A percentile compares a stretch with the other conserved stretches of the same genome.
Evolutionary conservation across 2,888 invertebrate genomes (phyloP).

Genomic region (Ormyrus thymus): DNA sequence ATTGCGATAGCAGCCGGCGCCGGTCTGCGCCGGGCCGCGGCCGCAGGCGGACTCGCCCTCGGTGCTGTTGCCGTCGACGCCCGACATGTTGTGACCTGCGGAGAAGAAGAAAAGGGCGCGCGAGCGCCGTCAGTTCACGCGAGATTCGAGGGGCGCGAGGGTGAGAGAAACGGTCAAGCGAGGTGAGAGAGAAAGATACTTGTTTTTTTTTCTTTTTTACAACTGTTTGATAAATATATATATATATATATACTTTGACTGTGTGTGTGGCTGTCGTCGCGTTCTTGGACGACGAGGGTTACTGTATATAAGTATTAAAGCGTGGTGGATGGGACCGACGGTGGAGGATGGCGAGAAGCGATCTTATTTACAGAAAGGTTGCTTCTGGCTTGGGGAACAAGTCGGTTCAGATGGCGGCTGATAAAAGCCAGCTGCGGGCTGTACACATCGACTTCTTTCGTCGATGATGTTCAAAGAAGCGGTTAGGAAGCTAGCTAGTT

Average conservation of each 20-base stretch:
- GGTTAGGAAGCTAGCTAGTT: conserved; percentile 32
- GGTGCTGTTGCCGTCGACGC: conserved; percentile 90
- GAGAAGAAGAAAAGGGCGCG: conserved; percentile 49
- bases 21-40: conserved; percentile 83
- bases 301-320: conserved; percentile 5
- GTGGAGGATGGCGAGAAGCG: conserved; percentile 27
- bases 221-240: background rate
- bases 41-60: conserved; percentile 80
- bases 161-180: conserved; percentile 14
- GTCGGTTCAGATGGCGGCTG: background rate
- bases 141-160: background rate
- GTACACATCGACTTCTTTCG: conserved; percentile 12
- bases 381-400: background rate
- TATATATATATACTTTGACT: conserved; percentile 1
- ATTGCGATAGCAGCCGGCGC: conserved; percentile 86
- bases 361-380: conserved; percentile 13
- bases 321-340: conserved; percentile 18
- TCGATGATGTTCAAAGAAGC: conserved; percentile 30
- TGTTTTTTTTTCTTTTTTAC: background rate
- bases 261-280: conserved; percentile 9
- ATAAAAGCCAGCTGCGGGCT: conserved; percentile 32
- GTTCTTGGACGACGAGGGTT: conserved; percentile 2
- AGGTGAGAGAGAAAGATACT: background rate
- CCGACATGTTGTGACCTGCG: conserved; percentile 93
- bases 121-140: conserved; percentile 30